phyloP scores from a whole-genome alignment of 2,113 vertebrate genomes.

The Camelus dromedarius region DNA sequence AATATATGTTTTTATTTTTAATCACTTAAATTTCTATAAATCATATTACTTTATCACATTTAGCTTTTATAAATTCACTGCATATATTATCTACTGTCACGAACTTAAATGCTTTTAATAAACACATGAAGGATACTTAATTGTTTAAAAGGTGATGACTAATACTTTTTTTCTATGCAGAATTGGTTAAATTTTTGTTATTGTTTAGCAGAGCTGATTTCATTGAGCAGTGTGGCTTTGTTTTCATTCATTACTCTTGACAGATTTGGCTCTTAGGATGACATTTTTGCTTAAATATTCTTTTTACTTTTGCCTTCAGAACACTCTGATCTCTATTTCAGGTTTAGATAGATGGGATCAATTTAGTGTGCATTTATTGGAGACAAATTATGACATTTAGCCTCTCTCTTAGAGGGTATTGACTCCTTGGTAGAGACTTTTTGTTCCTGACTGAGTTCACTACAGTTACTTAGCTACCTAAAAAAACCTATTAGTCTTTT shows the following conservation, averaged over 20 bases:
- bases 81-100: not conserved
- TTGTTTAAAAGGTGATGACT: conserved; percentile 46
- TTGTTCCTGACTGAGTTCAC: conserved; percentile 41
- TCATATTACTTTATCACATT: conserved; percentile 40
- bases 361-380: conserved; percentile 17
- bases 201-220: conserved; percentile 2
- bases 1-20: not conserved
- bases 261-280: conserved; percentile 52
- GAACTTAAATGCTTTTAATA: conserved; percentile 19
- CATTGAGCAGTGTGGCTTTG: not conserved
- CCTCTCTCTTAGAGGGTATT: conserved; percentile 61
- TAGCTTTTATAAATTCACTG: conserved; percentile 59
- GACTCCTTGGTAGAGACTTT: conserved; percentile 45
- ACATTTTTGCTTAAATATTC: conserved; percentile 58
- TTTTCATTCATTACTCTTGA: conserved; percentile 50
- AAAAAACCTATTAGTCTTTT: conserved; percentile 58
- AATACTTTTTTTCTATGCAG: not conserved
- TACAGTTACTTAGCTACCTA: conserved; percentile 26
- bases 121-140: not conserved
- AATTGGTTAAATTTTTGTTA: conserved; percentile 45
- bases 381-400: conserved; percentile 44
- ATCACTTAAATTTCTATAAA: conserved; percentile 54
- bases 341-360: conserved; percentile 29
- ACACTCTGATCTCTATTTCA: conserved; percentile 48
- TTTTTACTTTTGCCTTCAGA: conserved; percentile 71